phyloP scores from a whole-genome alignment of 2,113 vertebrate genomes.

The Rhipidura dahli region DNA sequence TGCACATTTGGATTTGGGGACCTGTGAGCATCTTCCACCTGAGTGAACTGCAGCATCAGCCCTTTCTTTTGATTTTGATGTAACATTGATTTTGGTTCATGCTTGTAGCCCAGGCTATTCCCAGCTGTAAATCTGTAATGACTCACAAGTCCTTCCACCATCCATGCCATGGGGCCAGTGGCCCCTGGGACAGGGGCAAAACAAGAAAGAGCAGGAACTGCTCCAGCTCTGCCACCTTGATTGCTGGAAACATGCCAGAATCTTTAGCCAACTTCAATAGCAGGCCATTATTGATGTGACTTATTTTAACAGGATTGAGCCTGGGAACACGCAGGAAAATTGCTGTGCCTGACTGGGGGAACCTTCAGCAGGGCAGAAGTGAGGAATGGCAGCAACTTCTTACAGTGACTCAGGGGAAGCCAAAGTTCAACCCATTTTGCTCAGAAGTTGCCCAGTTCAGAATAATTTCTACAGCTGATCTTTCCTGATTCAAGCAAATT shows the following conservation, averaged over 20 bases:
- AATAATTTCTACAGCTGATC: not conserved
- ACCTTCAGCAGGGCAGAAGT: not conserved
- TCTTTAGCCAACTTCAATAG: not conserved
- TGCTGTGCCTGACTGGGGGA: not conserved
- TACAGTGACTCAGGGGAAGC: not conserved
- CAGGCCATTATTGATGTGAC: not conserved
- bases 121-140: not conserved
- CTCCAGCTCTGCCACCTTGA: not conserved
- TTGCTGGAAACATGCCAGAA: not conserved
- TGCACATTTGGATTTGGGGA: not conserved
- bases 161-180: not conserved
- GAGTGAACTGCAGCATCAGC: not conserved
- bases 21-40: not conserved
- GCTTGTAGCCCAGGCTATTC: not conserved
- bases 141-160: not conserved
- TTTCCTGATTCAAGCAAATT: not conserved
- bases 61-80: not conserved
- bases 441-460: not conserved
- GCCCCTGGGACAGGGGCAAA: not conserved
- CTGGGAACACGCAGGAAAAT: not conserved
- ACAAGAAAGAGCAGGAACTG: not conserved
- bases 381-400: not conserved
- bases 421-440: not conserved
- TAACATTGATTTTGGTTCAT: not conserved
- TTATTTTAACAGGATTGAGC: not conserved